phyloP scores from a whole-genome alignment of 1,140 invertebrate species.

The Zaprionus inermis region DNA sequence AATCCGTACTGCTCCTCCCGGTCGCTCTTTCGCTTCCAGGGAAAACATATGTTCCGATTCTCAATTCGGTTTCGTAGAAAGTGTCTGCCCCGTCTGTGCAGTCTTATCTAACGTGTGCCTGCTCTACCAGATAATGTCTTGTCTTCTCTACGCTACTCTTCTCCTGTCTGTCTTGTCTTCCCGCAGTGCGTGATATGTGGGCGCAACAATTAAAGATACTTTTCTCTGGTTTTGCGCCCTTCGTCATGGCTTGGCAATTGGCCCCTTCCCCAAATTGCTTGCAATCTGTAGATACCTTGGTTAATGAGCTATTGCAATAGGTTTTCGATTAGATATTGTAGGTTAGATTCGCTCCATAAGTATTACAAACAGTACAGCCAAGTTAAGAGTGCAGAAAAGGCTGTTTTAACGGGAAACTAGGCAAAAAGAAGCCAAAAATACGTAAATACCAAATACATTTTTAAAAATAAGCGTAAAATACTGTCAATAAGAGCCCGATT shows the following conservation, averaged over 20 bases:
- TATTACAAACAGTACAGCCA: background rate
- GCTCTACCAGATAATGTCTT: slow-evolving; percentile 56
- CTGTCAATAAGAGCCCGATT: no score
- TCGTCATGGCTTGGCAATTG: background rate
- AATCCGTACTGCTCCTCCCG: slow-evolving; percentile 34
- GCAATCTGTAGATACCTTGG: background rate
- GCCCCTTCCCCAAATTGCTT: background rate
- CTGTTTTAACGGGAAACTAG: no score
- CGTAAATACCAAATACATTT: no score
- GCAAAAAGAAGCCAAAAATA: no score
- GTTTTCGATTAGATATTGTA: background rate
- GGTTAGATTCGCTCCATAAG: background rate
- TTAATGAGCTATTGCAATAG: background rate
- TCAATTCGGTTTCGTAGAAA: slow-evolving; percentile 44
- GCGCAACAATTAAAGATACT: slow-evolving; percentile 10
- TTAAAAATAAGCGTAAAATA: no score
- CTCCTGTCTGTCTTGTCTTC: background rate
- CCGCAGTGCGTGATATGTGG: slow-evolving; percentile 3
- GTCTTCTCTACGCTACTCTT: no score
- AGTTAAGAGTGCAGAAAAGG: no score
- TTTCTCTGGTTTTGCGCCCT: background rate
- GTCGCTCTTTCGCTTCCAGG: slow-evolving; percentile 53
- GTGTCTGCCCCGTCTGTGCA: slow-evolving; percentile 28
- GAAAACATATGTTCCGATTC: slow-evolving; percentile 77
- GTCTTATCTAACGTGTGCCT: slow-evolving; percentile 53